Base-by-base conservation (phyloP, 2,113 vertebrate species). In the Numida meleagris region DNA sequence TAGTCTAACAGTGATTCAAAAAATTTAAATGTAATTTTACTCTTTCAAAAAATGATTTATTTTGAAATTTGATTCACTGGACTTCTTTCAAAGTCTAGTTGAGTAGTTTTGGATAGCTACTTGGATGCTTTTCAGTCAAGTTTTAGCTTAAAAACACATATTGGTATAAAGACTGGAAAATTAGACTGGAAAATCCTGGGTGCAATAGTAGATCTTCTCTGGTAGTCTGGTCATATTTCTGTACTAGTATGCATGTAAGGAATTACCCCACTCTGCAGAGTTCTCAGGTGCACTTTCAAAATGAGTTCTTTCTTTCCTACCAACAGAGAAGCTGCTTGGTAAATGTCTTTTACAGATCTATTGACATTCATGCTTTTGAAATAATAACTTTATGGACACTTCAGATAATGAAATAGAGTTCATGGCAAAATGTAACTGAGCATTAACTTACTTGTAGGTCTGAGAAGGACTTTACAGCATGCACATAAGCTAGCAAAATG, bases 361-460 rank as follows among this genome's bases (percentile, higher is more conserved):
- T 77, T 80, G 76, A 77, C 68, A 89, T 77, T 80, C 68, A 59
- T 86, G 86, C 63, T 90, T 93, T 94, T 86, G 94, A 93, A 95
- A 96, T 94, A 87, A 93, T 87, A 89, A 82, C 53, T 85, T 76
- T 63, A 77, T 55, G 76, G 63, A 83, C 68, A 78, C 63, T 86
- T 10, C 55, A 70, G 50, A 42, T 67, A 83, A 94, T 80, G 50
- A 90, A 90, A 93, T 19, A 73, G 36, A 73, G 82, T 79, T 93
- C 31, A 62, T 29, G 42, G 58, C 9, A 76, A 91, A 93, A 93
- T 33, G 45, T 50, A 82, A 45, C 82, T 89, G 88, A 70, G 78
- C 67, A 45, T n/a, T 43, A 72, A 40, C 48, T 79, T 75, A 46
- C 58, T 57, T 62, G 43, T 1, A 2, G 17, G 15, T 76, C 75